phyloP scores from a whole-genome alignment of 2,797 vertebrate species.

The Pseudomugil tenellus region DNA sequence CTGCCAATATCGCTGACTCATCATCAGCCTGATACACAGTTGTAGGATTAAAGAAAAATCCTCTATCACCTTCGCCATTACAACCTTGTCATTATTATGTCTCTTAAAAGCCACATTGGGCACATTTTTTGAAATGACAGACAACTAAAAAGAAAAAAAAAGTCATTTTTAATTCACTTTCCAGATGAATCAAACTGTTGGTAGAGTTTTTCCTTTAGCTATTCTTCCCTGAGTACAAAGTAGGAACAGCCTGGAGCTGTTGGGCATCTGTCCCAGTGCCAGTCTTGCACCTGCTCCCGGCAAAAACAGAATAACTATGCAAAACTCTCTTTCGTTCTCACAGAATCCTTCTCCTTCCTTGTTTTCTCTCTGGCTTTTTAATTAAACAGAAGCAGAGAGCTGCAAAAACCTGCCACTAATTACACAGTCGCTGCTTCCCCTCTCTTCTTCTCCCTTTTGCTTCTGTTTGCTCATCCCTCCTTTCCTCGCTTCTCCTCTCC shows the following conservation, averaged over 20 bases:
- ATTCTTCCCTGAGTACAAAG: constrained; percentile 54
- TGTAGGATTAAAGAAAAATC: constrained; percentile 41
- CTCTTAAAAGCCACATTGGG: constrained; percentile 8
- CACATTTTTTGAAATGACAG: constrained; percentile 8
- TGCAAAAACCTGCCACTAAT: constrained; percentile 78
- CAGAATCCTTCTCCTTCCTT: constrained; percentile 59
- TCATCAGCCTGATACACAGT: constrained; percentile 55
- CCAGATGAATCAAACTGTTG: constrained; percentile 57
- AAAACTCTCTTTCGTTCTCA: constrained; percentile 63
- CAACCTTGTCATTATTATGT: constrained; percentile 31
- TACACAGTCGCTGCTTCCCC: constrained; percentile 76
- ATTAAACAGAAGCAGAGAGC: constrained; percentile 80
- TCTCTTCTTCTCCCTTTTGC: constrained; percentile 31
- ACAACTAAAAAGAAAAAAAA: background rate
- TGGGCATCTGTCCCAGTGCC: constrained; percentile 68
- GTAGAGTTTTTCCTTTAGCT: constrained; percentile 59
- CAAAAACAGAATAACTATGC: constrained; percentile 75
- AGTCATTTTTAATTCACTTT: constrained; percentile 45
- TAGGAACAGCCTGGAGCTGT: constrained; percentile 62
- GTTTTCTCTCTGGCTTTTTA: constrained; percentile 76
- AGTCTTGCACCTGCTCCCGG: constrained; percentile 74
- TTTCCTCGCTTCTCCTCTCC: constrained; percentile 35
- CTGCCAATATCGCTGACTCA: constrained; percentile 77
- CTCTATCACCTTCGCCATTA: constrained; percentile 43
- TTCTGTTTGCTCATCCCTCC: constrained; percentile 54